These are phyloP conservation scores for Bubo blakistoni DNA, from an alignment of 2,113 vertebrate species.

Conservation along the genomic window DNA sequence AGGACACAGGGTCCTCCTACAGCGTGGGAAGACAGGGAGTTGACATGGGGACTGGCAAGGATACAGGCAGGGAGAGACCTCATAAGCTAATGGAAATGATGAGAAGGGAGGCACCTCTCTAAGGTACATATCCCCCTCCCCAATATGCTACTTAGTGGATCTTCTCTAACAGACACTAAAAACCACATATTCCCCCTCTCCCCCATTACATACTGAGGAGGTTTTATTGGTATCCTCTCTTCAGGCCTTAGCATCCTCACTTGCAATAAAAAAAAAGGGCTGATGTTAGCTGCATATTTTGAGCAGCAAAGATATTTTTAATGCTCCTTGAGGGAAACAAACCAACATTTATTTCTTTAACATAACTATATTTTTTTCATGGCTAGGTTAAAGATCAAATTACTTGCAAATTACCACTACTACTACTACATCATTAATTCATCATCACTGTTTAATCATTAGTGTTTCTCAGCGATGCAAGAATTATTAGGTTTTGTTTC, in stretches of 20 bases:
- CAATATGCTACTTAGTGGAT: neutral
- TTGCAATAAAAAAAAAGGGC: neutral
- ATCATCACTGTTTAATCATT: neutral
- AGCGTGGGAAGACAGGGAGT: neutral
- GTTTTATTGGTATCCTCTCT: neutral
- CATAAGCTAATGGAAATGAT: neutral
- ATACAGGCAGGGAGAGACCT: neutral
- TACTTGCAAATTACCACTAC: conserved; percentile 4
- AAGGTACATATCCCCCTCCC: neutral
- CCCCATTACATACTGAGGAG: neutral
- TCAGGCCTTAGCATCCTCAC: neutral
- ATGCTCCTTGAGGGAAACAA: neutral
- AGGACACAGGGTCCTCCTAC: neutral
- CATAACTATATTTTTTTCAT: neutral
- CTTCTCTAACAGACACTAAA: neutral
- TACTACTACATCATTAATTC: neutral
- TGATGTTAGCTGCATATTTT: neutral
- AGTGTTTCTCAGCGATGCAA: neutral
- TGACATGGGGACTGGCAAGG: neutral
- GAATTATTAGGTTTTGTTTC: neutral
- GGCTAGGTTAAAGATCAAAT: neutral
- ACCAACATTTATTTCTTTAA: neutral
- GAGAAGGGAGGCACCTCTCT: neutral
- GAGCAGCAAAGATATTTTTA: neutral
- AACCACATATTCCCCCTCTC: accelerated